Percentiles rank a stretch among this genome's conserved stretches.
Conservation (phyloP, 2,888 invertebrate species). For the Drosophila kambysellisi region DNA sequence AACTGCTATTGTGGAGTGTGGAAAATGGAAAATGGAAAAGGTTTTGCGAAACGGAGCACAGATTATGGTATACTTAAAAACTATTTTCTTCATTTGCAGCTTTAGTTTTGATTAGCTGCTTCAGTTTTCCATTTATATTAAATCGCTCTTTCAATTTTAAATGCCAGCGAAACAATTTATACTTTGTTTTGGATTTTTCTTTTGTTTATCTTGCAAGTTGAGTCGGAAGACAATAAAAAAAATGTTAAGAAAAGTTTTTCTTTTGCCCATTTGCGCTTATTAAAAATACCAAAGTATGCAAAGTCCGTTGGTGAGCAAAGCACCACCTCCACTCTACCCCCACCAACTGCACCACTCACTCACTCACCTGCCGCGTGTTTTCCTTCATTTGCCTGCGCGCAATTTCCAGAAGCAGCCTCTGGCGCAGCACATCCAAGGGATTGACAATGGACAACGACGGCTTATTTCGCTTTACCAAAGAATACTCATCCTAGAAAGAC, state of each 20-base stretch:
- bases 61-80: conserved; percentile 25
- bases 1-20: background rate
- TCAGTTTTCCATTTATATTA: conserved; percentile 42
- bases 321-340: conserved; percentile 76
- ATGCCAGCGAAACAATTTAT: conserved; percentile 16
- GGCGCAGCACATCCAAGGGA: conserved; percentile 93
- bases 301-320: background rate
- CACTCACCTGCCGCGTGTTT: conserved; percentile 88
- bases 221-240: conserved; percentile 7
- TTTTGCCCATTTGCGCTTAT: conserved; percentile 60
- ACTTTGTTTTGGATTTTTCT: conserved; percentile 23
- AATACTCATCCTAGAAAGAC: conserved; percentile 83
- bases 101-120: conserved; percentile 67
- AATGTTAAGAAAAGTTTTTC: conserved; percentile 55
- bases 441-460: conserved; percentile 94
- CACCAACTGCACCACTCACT: conserved; percentile 7
- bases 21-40: conserved; percentile 61
- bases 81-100: conserved; percentile 59
- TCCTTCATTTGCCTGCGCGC: conserved; percentile 93
- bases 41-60: conserved; percentile 27
- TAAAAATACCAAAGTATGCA: conserved; percentile 67
- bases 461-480: conserved; percentile 88
- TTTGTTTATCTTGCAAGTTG: conserved; percentile 59
- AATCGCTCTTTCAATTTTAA: conserved; percentile 41
- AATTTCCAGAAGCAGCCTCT: conserved; percentile 92